Base-by-base conservation (phyloP, 2,113 vertebrate genomes). In the Heterocephalus glaber region DNA sequence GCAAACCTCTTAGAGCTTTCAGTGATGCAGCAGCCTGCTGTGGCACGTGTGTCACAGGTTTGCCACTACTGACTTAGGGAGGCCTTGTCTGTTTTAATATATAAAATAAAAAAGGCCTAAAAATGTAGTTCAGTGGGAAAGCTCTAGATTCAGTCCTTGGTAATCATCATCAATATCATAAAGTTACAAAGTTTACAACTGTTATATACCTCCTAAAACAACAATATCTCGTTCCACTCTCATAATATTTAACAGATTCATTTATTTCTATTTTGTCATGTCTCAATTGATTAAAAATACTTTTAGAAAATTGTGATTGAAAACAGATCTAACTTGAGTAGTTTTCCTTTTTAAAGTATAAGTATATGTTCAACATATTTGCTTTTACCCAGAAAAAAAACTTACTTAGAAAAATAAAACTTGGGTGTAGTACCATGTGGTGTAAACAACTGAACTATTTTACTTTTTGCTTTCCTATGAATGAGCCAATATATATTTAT, bases 401-500 rank as follows among this genome's bases (percentile, higher is more conserved):
- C 77, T 95, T 87, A 96, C 94, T 97, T 97, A 97, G 90, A 90
- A 98, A 97, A 98, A 95, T 97, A 97, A 66, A 93, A 86, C 30
- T 93, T 98, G 90, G 97, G 87, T 98, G 92, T 97, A 96, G 95
- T 96, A 95, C 95, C 92, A 47, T 95, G 83, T 98, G 97, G 97
- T 97, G 76, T 97, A 98, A 98, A 98, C 97, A 98, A 96, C 97
- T 91, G 88, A 97, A 82, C 96, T 97, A 61, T 98, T 98, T 97
- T 98, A 96, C 98, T 98, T 98, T 92, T 97, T 98, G 97, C 96
- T 97, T 98, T 95, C 97, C 98, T 96, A 97, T 98, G 98, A 98
- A 98, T 98, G 98, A 98, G 88, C 96, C 92, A 98, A 96, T 98
- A 98, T 98, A 97, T 98, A 93, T 98, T 98, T 98, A 97, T 98